Evolutionary conservation across 2,888 invertebrate species (phyloP), one percentile per base, ranked within the genome.

Genomic region (Macaria liturata): DNA sequence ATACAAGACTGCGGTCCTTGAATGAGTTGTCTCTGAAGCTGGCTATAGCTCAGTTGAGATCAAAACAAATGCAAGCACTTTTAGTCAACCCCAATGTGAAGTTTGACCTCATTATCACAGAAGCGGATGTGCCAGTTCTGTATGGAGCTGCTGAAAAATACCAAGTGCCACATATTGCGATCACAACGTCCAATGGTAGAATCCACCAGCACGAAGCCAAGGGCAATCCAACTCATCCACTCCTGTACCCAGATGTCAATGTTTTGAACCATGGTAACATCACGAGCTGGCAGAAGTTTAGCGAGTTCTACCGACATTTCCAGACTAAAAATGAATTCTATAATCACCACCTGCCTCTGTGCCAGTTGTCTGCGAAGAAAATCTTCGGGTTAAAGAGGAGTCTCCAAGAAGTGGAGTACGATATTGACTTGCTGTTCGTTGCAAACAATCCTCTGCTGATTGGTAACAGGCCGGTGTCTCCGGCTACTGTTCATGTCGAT

Each of bases 101-200:
- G 55, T 94, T 94, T 65, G 94, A 94, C 73, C 70, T 94, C 39
- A 88, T 94, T 0, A 78, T 94, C 43, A 85, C 92, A 3, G 94
- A 94, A 75, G 86, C 90, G n/a, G 83, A 93, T 5, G 80, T 89
- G 4, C 92, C 93, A 0, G 54, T 91, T 0, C 70, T 92, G 43
- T 92, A 91, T 56, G 92, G 88, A 0, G 86, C 92, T 30, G 92
- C 93, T 30, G 87, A 93, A 45, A 91, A 92, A 65, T 94, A 94
- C 69, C 75, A 90, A 39, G 88, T 83, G 32, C 93, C 94, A 3
- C 86, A 93, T 45, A 92, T 94, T 56, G 85, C 92, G 4, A 86
- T 94, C 4, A 87, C 91, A 5, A 82, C 93, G 0, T 78, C 92
- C 5, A 91, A 86, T 59, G 93, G 92, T 0, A 84, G 84, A 62